Evolutionary conservation across 2,888 invertebrate species (phyloP).

Genomic region (Thera obeliscata): DNA sequence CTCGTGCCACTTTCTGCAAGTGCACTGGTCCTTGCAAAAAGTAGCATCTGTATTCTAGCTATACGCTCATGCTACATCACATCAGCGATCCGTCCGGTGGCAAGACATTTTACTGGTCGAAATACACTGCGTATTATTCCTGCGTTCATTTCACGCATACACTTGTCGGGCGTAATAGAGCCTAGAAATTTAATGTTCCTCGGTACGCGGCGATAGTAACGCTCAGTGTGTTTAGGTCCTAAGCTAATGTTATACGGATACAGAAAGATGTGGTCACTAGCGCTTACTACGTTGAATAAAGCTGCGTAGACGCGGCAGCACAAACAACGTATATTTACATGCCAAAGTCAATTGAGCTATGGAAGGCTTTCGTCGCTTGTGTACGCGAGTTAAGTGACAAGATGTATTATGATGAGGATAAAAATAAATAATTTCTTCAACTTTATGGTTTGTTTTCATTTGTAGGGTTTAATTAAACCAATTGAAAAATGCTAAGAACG

Average conservation of each 20-base stretch:
- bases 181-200: too few species aligned
- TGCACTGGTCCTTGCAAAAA: not conserved
- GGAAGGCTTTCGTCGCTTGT: slow-evolving; percentile 81
- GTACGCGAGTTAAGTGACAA: slow-evolving; percentile 81
- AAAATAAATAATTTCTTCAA: slow-evolving; percentile 81
- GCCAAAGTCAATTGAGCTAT: slow-evolving; percentile 85
- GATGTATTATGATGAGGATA: slow-evolving; percentile 77
- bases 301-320: slow-evolving; percentile 59
- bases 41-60: slow-evolving; percentile 17
- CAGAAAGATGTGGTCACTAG: slow-evolving; percentile 13
- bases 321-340: slow-evolving; percentile 79
- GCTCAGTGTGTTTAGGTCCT: not conserved
- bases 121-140: too few species aligned
- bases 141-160: too few species aligned
- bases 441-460: slow-evolving; percentile 50
- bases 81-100: slow-evolving; percentile 12
- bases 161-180: too few species aligned
- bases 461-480: not conserved
- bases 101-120: not conserved
- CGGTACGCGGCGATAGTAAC: too few species aligned
- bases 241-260: slow-evolving; percentile 3
- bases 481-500: too few species aligned
- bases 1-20: slow-evolving; percentile 17
- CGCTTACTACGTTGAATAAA: slow-evolving; percentile 40
- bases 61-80: slow-evolving; percentile 10